These are phyloP conservation scores for Pseudonaja textilis DNA, from an alignment of 2,113 vertebrate species.

Conservation along the genomic window DNA sequence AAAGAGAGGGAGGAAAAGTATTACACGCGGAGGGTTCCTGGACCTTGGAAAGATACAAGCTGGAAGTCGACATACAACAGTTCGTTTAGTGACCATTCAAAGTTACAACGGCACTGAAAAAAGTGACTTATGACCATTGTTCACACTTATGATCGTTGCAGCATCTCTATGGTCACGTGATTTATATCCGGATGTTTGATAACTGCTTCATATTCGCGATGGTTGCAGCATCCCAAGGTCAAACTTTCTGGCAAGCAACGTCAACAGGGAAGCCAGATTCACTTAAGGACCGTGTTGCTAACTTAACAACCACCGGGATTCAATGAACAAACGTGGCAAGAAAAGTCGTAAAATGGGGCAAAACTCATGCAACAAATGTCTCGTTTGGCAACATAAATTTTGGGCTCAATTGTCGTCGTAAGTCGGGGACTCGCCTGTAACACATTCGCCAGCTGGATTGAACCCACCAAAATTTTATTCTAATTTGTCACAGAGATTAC, in stretches of 20 bases:
- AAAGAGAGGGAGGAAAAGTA: slow-evolving; percentile 21
- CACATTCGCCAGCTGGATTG: not conserved
- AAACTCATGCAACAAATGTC: not conserved
- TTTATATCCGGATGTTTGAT: not conserved
- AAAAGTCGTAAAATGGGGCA: not conserved
- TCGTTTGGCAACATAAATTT: not conserved
- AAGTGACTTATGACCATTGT: not conserved
- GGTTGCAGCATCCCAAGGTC: not conserved
- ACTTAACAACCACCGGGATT: not conserved
- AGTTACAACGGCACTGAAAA: not conserved
- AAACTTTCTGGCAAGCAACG: not conserved
- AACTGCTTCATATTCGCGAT: not conserved
- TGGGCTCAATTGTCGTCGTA: too few species aligned
- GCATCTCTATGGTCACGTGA: not conserved
- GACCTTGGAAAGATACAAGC: not conserved
- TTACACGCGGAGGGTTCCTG: not conserved
- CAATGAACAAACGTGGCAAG: not conserved
- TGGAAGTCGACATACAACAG: not conserved
- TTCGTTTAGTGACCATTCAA: not conserved
- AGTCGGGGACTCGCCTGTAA: not conserved
- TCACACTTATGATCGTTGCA: not conserved
- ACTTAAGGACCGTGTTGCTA: not conserved
- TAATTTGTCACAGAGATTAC: not conserved
- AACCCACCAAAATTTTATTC: not conserved
- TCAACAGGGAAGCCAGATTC: not conserved